Conservation (phyloP, 2,797 vertebrate genomes). For the Podarcis siculus region DNA sequence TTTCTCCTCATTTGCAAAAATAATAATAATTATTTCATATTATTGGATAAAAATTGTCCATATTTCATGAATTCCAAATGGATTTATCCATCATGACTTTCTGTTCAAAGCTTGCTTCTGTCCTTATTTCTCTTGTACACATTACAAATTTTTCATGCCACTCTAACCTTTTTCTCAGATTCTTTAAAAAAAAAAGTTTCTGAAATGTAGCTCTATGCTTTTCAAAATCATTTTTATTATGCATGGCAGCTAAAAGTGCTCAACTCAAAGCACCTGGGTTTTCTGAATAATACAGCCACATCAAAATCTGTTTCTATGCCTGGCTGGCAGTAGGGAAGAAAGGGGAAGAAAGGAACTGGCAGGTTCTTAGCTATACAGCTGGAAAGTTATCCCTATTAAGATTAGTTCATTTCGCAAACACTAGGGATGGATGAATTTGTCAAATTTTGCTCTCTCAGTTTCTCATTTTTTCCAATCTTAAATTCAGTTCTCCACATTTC, state of each 20-base stretch:
- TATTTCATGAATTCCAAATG: constrained; percentile 3
- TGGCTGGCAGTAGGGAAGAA: neutral
- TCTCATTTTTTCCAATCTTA: no score
- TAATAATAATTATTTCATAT: neutral
- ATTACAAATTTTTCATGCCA: neutral
- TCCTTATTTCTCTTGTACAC: neutral
- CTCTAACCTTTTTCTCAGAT: constrained; percentile 6
- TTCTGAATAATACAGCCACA: neutral
- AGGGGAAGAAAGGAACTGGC: neutral
- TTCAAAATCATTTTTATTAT: constrained; percentile 13
- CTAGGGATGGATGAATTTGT: no score
- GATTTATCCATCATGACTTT: neutral
- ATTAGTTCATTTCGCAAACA: neutral
- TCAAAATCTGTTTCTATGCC: neutral
- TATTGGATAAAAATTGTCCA: neutral
- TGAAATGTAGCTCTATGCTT: constrained; percentile 3
- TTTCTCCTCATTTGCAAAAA: neutral
- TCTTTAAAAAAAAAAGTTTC: neutral
- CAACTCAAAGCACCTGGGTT: neutral
- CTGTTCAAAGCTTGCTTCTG: neutral
- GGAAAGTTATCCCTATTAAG: neutral
- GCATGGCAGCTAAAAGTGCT: neutral
- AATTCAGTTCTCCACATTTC: no score
- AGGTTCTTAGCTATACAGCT: neutral
- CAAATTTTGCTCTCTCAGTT: no score